Conservation (phyloP, 2,113 vertebrate species). For the Trinectes maculatus region DNA sequence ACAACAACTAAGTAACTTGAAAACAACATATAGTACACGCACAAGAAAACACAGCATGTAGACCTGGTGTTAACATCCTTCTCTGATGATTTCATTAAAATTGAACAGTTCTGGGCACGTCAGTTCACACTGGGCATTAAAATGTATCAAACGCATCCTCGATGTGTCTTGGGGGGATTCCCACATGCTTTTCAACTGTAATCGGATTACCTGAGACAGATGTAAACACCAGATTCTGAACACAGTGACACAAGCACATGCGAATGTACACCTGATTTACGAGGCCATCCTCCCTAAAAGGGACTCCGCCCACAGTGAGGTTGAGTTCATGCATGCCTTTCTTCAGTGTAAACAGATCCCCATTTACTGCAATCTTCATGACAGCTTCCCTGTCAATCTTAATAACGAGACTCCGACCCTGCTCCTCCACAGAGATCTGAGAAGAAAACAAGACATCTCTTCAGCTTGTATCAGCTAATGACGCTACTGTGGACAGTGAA, state of each 20-base stretch:
- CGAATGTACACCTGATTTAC: conserved; percentile 83
- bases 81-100: neutral
- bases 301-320: conserved; percentile 94
- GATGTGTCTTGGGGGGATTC: too few relatives aligned
- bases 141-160: too few relatives aligned
- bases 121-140: too few relatives aligned
- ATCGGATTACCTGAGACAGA: neutral
- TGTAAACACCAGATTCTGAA: neutral
- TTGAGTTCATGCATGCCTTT: conserved; percentile 93
- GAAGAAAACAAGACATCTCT: neutral
- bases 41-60: neutral
- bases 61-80: neutral
- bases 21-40: neutral
- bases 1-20: neutral
- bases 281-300: conserved; percentile 88
- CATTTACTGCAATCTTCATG: conserved; percentile 95
- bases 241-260: neutral
- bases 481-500: neutral
- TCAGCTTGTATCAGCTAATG: neutral
- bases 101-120: neutral
- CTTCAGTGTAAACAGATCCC: conserved; percentile 88
- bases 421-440: conserved; percentile 95
- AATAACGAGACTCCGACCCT: conserved; percentile 89
- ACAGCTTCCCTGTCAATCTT: conserved; percentile 96
- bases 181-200: too few relatives aligned